Evolutionary conservation across 2,797 vertebrate genomes (phyloP).

Genomic region (Labeo calbasu): DNA sequence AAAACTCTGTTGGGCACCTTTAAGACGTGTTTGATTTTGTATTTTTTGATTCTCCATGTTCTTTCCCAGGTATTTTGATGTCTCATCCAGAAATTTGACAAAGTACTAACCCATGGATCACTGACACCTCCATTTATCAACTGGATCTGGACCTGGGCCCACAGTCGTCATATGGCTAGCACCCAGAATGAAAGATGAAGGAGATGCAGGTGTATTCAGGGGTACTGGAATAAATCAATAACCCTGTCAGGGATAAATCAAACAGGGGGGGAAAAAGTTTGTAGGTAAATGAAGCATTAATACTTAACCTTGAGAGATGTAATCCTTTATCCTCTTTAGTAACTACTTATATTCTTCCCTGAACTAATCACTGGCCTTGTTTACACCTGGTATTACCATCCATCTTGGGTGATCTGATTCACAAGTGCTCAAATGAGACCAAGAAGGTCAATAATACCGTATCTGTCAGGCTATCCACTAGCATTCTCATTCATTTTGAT

Average conservation of each 20-base stretch:
- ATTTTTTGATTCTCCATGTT: background rate
- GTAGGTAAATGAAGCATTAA: slow-evolving; percentile 44
- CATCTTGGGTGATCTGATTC: background rate
- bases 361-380: background rate
- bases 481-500: slow-evolving; percentile 4
- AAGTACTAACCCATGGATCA: slow-evolving; percentile 52
- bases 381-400: slow-evolving; percentile 21
- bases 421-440: background rate
- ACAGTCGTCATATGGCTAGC: slow-evolving; percentile 49
- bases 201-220: slow-evolving; percentile 56
- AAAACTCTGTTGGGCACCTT: background rate
- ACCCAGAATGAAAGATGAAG: slow-evolving; percentile 57
- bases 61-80: slow-evolving; percentile 36
- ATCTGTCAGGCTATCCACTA: background rate
- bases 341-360: background rate
- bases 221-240: slow-evolving; percentile 56
- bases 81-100: slow-evolving; percentile 53
- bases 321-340: background rate
- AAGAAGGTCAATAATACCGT: slow-evolving; percentile 2
- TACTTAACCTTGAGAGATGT: slow-evolving; percentile 10
- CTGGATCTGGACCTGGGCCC: slow-evolving; percentile 49
- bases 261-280: background rate
- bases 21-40: background rate
- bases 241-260: slow-evolving; percentile 46
- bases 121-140: slow-evolving; percentile 59